Evolutionary conservation across 1,140 invertebrate species (phyloP), one percentile per base, ranked within the genome.

Genomic region (Anthonomus grandis): DNA sequence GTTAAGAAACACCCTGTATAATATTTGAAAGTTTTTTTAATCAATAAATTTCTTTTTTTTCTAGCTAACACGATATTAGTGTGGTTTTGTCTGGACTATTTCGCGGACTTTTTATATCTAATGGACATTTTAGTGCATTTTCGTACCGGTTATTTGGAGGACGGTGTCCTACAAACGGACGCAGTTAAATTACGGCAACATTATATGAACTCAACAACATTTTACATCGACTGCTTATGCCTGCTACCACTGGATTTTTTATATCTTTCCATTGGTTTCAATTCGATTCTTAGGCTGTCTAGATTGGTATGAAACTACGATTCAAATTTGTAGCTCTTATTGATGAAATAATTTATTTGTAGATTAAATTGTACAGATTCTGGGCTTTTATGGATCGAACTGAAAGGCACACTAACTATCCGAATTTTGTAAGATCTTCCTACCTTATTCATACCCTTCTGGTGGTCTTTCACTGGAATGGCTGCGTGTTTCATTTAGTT

Each of bases 401-500:
- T 36, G 96, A 99, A 75, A 82, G 96, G 60, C 95, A 99, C 74
- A 98, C 95, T 39, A 98, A 98, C 78, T 98, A 97, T 79, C 95
- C 95, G 54, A 98, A 98, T 79, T 82, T 97, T 72, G 95, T 98
- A 81, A 86, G 95, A 64, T 95, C 93, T 55, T 85, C 91, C 39
- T 91, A 91, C 69, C 82, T 97, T 65, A 91, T 96, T 73, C 94
- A 98, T 81, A 97, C 97, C 79, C 83, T 97, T 67, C 81, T 98
- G 77, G 93, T 96, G 76, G 95, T 97, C 76, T 98, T 98, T 80
- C 96, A 98, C 82, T 98, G 95, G 95, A 98, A 98, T 77, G 94
- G 95, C 64, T 98, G 95, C 81, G 81, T 98, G 70, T 96, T 94
- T 79, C 91, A 96, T 81, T 90, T 96, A 73, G 92, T 97, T 70